Evolutionary conservation across 1,140 invertebrate species (phyloP).

Genomic region (Propsilocerus akamusi): DNA sequence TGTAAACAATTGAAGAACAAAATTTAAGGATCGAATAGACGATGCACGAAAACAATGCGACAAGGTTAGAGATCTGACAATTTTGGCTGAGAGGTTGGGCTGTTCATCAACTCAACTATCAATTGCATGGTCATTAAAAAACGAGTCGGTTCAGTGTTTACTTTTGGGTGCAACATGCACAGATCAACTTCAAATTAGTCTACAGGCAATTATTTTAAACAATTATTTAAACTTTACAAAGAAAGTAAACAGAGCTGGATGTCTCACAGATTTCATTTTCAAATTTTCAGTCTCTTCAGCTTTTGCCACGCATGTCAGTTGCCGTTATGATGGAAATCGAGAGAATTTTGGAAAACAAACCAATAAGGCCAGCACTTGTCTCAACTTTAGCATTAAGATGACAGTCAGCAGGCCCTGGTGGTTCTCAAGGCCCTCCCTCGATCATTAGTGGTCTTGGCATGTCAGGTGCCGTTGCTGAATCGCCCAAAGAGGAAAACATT

Average conservation of each 20-base stretch:
- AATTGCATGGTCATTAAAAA: slow-evolving; percentile 92
- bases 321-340: slow-evolving; percentile 79
- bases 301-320: slow-evolving; percentile 75
- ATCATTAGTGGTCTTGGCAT: slow-evolving; percentile 27
- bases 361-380: slow-evolving; percentile 69
- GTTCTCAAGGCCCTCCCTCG: slow-evolving; percentile 18
- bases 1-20: background rate
- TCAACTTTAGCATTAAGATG: slow-evolving; percentile 38
- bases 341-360: slow-evolving; percentile 82
- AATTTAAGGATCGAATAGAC: slow-evolving; percentile 37
- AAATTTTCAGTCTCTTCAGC: slow-evolving; percentile 31
- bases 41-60: slow-evolving; percentile 49
- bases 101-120: slow-evolving; percentile 83
- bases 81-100: slow-evolving; percentile 66
- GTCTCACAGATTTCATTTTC: too few relatives aligned
- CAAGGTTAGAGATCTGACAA: slow-evolving; percentile 55
- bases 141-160: slow-evolving; percentile 89
- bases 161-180: slow-evolving; percentile 79
- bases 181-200: slow-evolving; percentile 87
- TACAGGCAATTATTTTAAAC: too few relatives aligned
- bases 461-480: slow-evolving; percentile 17
- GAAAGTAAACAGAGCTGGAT: too few relatives aligned
- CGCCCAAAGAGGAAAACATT: slow-evolving; percentile 34
- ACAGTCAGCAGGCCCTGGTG: background rate
- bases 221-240: too few relatives aligned